Evolutionary conservation across 2,797 vertebrate species (phyloP), one percentile per base, ranked within the genome.

Genomic region (Columba guinea): DNA sequence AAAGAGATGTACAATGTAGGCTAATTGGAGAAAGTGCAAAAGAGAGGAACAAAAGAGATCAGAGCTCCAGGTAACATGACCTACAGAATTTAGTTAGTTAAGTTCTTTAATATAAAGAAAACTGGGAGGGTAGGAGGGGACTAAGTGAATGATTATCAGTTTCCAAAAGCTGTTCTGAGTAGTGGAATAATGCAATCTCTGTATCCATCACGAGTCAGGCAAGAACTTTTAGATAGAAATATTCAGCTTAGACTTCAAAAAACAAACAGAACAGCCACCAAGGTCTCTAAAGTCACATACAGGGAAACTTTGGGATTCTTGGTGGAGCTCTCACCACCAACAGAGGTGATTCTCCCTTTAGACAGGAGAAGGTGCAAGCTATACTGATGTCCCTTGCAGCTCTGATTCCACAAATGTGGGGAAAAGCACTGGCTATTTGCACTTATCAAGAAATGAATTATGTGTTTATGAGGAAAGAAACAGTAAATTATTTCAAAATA

Each of bases 271-370:
- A 17, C n/a, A 56, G 20, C 32, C 1, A 4, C 74, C 6, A 13
- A 28, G 3, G 8, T 70, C 2, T 55, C 14, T 21, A 64, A 30
- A 39, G 11, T 4, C 13, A 24, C 10, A 17, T n/a, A 13, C 16
- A 73, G 20, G 37, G 28, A 73, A 80, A 84, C 9, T 62, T 27
- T 8, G 11, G 17, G 24, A 37, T 30, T 34, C 63, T 4, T 30
- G 12, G 13, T 74, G 39, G 21, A 81, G 20, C 51, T 44, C 5
- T 28, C 51, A 44, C 44, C 44, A 44, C 1, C 60, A 26, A 34
- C 0, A 1, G 1, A n/a, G 4, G 13, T 35, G 10, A 26, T 26
- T 65, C 9, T 79, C 1, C 13, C 26, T 68, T 78, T 48, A 53
- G 49, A 55, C 9, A n/a, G 26, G 24, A 68, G 48, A 53, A 41